Conservation (phyloP, 2,888 invertebrate species). For the Drosophila paracracens region DNA sequence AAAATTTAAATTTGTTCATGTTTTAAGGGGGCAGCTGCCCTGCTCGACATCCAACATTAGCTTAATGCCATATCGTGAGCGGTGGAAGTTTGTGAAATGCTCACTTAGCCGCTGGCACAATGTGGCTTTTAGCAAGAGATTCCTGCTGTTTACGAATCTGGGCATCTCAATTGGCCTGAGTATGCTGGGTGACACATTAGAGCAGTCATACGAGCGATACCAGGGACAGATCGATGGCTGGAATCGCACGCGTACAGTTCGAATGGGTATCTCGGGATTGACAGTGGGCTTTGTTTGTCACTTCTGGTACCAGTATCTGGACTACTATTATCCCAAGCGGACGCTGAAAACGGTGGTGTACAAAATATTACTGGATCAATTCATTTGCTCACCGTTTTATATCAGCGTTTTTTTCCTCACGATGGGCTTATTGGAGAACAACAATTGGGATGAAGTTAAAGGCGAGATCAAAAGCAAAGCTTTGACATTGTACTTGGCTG, state of each 20-base stretch:
- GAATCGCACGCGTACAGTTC: constrained; percentile 88
- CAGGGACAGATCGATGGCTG: constrained; percentile 86
- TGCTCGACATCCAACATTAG: background rate
- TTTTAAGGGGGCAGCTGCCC: constrained; percentile 20
- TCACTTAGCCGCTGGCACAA: constrained; percentile 33
- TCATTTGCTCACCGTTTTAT: constrained; percentile 92
- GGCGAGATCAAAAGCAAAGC: constrained; percentile 90
- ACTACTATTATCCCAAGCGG: constrained; percentile 89
- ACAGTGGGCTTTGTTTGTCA: constrained; percentile 93
- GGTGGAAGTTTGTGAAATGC: constrained; percentile 20
- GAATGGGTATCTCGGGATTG: constrained; percentile 91
- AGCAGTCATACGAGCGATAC: constrained; percentile 91
- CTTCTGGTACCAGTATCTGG: constrained; percentile 93
- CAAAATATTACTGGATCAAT: constrained; percentile 92
- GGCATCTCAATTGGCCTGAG: constrained; percentile 90
- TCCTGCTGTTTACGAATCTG: constrained; percentile 91
- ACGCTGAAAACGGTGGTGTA: constrained; percentile 88
- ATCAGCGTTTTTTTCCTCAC: constrained; percentile 91
- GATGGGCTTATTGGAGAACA: constrained; percentile 89
- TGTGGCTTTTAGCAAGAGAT: constrained; percentile 87
- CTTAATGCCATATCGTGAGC: constrained; percentile 33
- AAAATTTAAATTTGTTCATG: constrained; percentile 32
- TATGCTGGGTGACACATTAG: constrained; percentile 90
- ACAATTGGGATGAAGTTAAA: constrained; percentile 87
- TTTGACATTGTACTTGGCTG: constrained; percentile 90